A percentile compares a stretch with the other conserved stretches of the same genome.
phyloP scores from a whole-genome alignment of 2,113 vertebrate species.

The Tichodroma muraria region DNA sequence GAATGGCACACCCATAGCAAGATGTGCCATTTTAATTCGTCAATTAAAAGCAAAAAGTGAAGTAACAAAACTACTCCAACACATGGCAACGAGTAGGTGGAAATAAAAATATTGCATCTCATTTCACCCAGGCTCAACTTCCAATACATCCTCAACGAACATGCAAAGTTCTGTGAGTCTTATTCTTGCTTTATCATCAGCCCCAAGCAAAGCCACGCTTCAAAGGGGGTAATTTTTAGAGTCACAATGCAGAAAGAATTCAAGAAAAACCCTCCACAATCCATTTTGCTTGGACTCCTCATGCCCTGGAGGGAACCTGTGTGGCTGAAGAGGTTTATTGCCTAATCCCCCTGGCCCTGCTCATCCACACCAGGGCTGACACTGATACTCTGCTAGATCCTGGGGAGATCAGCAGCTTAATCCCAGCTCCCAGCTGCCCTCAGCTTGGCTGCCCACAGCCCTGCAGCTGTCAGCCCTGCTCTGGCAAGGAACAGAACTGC shows the following conservation, averaged over 20 bases:
- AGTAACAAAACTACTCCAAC: neutral
- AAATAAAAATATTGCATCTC: neutral
- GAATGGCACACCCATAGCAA: neutral
- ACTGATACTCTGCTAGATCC: neutral
- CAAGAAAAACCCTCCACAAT: neutral
- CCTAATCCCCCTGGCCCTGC: neutral
- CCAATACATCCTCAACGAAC: fast-evolving
- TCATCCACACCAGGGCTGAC: neutral
- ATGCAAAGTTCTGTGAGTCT: no score
- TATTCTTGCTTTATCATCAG: fast-evolving
- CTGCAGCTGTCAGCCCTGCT: neutral
- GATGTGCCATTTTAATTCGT: no score
- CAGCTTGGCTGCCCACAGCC: neutral
- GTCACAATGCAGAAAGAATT: neutral
- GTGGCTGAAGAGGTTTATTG: neutral
- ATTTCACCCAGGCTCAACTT: neutral
- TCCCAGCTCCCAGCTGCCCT: neutral
- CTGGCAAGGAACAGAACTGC: neutral
- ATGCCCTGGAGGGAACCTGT: neutral
- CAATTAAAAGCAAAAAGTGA: neutral
- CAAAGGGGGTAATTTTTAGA: neutral
- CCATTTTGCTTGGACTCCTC: neutral
- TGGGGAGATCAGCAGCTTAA: neutral
- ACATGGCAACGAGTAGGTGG: fast-evolving
- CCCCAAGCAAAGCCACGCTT: neutral